Evolutionary conservation across 2,888 invertebrate species (phyloP), one percentile per base, ranked within the genome.

Genomic region (Perdita meconis): DNA sequence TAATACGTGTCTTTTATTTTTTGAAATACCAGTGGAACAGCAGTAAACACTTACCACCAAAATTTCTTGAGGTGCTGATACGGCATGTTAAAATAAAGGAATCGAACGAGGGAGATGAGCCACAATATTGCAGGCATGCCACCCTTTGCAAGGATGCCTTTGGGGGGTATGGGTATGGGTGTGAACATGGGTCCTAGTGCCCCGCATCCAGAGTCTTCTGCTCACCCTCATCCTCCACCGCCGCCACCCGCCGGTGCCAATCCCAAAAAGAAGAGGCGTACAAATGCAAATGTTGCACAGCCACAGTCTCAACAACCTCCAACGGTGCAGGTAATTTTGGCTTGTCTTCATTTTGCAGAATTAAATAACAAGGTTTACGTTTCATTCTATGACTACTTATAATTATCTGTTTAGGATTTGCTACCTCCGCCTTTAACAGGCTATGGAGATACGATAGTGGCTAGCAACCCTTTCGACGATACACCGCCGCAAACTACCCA

Each of bases 391-490:
- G n/a, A 1, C 2, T 24, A 47, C 16, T 4, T 47, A 19, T 1
- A 12, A 66, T 13, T 40, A 0, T 36, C 3, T 56, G 81, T 82
- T 88, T 96, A 97, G 92, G 95, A 97, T 89, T 93, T 97, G 80
- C 94, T 97, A 86, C 97, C 97, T 53, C 97, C 97, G 30, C 95
- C 96, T 1, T 94, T 97, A 88, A 96, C 97, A 55, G 97, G 97
- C 84, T 98, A 97, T 93, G 98, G 98, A 42, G 98, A 98, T 91
- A 98, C 98, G 74, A 97, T 98, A 90, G 96, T 98, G 78, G 98
- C 98, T 71, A 97, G 97, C 80, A 98, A 98, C 93, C 98, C 98
- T 44, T 98, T 98, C 92, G 98, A 98, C 93, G 98, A 98, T 92
- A 96, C 97, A 65, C 97, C 97, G 59, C 93, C 93, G 1, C 93